Base-by-base conservation (phyloP, 2,888 invertebrate species). In the Phyllotreta cruciferae region DNA sequence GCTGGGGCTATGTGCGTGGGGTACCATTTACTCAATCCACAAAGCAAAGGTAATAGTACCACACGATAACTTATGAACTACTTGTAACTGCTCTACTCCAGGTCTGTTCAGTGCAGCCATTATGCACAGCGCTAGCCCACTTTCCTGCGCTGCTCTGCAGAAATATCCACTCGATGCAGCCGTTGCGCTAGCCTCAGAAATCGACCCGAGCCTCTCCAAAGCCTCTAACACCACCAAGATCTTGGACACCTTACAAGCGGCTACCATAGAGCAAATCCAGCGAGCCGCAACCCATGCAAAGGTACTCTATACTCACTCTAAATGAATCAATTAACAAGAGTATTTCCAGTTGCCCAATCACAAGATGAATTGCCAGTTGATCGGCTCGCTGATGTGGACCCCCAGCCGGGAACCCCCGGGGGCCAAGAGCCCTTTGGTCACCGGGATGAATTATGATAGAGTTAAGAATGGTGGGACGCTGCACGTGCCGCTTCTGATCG, bases 81-180 rank as follows among this genome's bases (percentile, higher is more conserved):
- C 1, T 1, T 52, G 1, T 34, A 6, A 24, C 11, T 50, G 8
- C 36, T 52, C n/a, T 8, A 11, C 45, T 62, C 7, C n/a, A 62
- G 62, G 62, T 9, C 42, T 56, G 34, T 56, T 56, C n/a, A 50
- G 62, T 8, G 62, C 56, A 4, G 62, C 56, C 3, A 56, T 62
- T 8, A 56, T 62, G 62, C 50, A 56, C 1, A 62, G 62, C 11
- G 37, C 13, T 6, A 36, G 14, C 37, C 56, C 62, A 8, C 35
- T 62, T n/a, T 41, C 41, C 4, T 62, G 62, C 52, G 39, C 36
- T 35, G 10, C 50, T 9, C 13, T 56, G 6, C 56, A 62, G 50
- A 62, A 44, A 34, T 42, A 50, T 50, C 62, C 62, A 1, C 36
- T 36, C 10, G 14, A 42, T 34, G 44, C 35, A 3, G 62, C 62